phyloP scores from a whole-genome alignment of 2,888 invertebrate genomes.

The Drosophila picticornis region DNA sequence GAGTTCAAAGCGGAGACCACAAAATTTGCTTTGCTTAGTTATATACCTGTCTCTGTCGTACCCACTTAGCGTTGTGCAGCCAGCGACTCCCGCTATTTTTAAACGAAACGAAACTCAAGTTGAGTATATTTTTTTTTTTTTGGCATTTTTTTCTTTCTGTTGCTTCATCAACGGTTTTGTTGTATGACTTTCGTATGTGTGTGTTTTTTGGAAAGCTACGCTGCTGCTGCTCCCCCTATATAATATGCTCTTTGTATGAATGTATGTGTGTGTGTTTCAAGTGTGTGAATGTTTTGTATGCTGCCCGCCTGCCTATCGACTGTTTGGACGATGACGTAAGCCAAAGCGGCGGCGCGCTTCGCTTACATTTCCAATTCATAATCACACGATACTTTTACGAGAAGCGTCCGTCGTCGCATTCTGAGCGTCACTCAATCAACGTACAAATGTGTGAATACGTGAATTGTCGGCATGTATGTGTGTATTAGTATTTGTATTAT shows the following conservation, averaged over 20 bases:
- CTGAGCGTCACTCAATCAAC: conserved; percentile 49
- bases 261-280: conserved; percentile 25
- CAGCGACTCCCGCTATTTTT: conserved; percentile 71
- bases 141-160: conserved; percentile 48
- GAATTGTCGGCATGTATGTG: not conserved
- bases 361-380: conserved; percentile 75
- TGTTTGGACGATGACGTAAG: conserved; percentile 76
- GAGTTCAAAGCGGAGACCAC: conserved; percentile 63
- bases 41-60: conserved; percentile 42
- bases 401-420: conserved; percentile 33
- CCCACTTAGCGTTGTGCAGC: conserved; percentile 10
- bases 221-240: conserved; percentile 71
- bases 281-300: conserved; percentile 54
- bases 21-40: conserved; percentile 27
- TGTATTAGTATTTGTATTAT: not conserved
- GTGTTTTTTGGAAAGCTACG: conserved; percentile 72
- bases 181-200: conserved; percentile 56
- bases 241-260: conserved; percentile 65
- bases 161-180: conserved; percentile 71
- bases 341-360: conserved; percentile 47
- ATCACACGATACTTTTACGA: conserved; percentile 76
- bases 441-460: not conserved
- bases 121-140: conserved; percentile 45
- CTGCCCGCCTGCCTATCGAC: conserved; percentile 38
- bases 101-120: conserved; percentile 69